Evolutionary conservation across 2,888 invertebrate genomes (phyloP).

Genomic region (Mesorhabditis spiculigera): DNA sequence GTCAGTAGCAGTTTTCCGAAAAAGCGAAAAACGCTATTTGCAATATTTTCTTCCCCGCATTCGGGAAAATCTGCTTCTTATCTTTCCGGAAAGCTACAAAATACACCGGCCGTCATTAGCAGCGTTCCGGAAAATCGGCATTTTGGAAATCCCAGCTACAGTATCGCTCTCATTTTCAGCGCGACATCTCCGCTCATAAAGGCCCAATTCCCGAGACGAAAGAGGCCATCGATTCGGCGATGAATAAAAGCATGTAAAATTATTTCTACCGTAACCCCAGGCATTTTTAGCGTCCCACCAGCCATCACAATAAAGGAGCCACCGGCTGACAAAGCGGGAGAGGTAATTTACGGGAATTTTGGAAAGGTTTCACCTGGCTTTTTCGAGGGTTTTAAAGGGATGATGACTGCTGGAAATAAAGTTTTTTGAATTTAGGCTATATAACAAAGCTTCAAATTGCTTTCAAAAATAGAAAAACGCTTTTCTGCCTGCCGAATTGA

Average conservation of each 20-base stretch:
- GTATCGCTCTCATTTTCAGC: background rate
- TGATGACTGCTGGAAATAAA: no score
- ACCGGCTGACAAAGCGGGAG: background rate
- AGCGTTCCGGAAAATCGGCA: background rate
- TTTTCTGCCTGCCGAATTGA: no score
- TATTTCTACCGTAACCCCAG: background rate
- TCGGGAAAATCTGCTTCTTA: no score
- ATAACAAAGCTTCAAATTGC: no score
- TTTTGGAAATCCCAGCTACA: background rate
- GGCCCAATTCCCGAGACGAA: background rate
- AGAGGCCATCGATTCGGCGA: conserved; percentile 5
- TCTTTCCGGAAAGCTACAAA: no score
- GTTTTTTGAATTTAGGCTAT: no score
- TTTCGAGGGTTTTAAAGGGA: no score
- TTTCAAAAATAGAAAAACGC: no score
- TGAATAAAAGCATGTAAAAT: conserved; percentile 5
- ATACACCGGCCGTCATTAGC: background rate
- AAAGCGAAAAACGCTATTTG: no score
- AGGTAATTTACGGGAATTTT: background rate
- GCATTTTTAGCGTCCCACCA: background rate
- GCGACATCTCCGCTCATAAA: background rate
- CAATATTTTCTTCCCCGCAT: no score
- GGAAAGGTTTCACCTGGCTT: no score
- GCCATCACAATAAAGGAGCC: background rate
- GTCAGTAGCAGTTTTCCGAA: no score